phyloP scores from a whole-genome alignment of 2,797 vertebrate species.

The Pipistrellus kuhlii region DNA sequence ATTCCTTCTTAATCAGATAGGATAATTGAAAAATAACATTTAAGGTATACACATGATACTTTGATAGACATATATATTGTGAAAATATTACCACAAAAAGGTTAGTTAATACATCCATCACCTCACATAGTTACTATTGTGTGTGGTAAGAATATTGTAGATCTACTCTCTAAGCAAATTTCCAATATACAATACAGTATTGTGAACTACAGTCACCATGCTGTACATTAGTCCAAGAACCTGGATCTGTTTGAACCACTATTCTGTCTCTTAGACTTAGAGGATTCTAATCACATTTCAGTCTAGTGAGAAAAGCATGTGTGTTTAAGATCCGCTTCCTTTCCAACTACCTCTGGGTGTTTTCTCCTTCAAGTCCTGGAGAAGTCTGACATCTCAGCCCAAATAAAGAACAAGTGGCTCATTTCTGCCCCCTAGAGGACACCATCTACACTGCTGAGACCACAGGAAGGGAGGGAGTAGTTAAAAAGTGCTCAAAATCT shows the following conservation, averaged over 20 bases:
- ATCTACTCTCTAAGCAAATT: background rate
- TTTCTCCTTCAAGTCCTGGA: slow-evolving; percentile 47
- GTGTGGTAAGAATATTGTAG: background rate
- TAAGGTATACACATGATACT: background rate
- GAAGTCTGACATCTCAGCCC: background rate
- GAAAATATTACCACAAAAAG: background rate
- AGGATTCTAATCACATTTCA: slow-evolving; percentile 47
- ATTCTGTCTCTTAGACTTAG: background rate
- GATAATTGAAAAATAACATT: background rate
- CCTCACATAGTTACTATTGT: background rate
- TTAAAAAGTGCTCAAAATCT: background rate
- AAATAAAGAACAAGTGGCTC: slow-evolving; percentile 32
- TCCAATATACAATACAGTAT: background rate
- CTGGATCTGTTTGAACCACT: background rate
- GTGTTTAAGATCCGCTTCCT: background rate
- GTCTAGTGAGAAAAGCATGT: slow-evolving; percentile 27
- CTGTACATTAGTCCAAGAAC: background rate
- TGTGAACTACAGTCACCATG: background rate
- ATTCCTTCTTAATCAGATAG: no score
- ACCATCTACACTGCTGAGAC: background rate
- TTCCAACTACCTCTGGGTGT: background rate
- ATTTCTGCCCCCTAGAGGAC: slow-evolving; percentile 76
- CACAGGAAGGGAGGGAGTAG: background rate
- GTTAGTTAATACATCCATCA: background rate
- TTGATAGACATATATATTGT: background rate